These are phyloP conservation scores for Dromaius novaehollandiae DNA, from an alignment of 2,113 vertebrate species.

Conservation along the genomic window DNA sequence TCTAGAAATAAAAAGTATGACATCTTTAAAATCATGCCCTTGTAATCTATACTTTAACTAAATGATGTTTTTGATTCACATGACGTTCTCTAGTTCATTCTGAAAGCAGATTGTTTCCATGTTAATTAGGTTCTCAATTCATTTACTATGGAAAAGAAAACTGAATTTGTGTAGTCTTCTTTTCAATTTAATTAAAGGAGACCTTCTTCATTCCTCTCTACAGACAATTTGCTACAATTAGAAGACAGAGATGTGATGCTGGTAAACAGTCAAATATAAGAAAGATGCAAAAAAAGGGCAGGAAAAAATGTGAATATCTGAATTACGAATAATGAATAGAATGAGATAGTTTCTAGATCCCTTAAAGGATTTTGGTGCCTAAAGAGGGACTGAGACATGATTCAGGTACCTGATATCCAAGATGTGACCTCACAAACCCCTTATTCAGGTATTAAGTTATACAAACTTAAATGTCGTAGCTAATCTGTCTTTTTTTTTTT, in stretches of 20 bases:
- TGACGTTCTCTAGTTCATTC: not conserved
- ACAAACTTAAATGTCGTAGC: not conserved
- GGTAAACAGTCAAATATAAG: not conserved
- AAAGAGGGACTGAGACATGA: not conserved
- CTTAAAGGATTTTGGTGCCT: not conserved
- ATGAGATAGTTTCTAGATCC: not conserved
- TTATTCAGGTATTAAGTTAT: not conserved
- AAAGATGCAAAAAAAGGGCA: not conserved
- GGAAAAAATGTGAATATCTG: not conserved
- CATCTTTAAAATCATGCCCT: constrained; percentile 21
- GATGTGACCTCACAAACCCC: not conserved
- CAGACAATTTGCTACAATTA: not conserved
- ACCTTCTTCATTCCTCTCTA: not conserved
- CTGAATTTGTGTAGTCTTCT: not conserved
- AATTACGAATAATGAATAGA: not conserved
- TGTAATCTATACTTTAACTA: constrained; percentile 31
- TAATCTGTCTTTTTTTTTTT: not conserved
- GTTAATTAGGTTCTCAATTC: not conserved
- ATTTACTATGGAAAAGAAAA: not conserved
- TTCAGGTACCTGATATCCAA: not conserved
- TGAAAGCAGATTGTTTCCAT: constrained; percentile 27
- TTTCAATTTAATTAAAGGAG: constrained; percentile 6
- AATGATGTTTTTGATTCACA: not conserved
- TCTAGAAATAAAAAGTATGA: not conserved
- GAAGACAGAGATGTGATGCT: not conserved